Evolutionary conservation across 1,140 invertebrate species (phyloP).

Genomic region (Zaprionus africanus): DNA sequence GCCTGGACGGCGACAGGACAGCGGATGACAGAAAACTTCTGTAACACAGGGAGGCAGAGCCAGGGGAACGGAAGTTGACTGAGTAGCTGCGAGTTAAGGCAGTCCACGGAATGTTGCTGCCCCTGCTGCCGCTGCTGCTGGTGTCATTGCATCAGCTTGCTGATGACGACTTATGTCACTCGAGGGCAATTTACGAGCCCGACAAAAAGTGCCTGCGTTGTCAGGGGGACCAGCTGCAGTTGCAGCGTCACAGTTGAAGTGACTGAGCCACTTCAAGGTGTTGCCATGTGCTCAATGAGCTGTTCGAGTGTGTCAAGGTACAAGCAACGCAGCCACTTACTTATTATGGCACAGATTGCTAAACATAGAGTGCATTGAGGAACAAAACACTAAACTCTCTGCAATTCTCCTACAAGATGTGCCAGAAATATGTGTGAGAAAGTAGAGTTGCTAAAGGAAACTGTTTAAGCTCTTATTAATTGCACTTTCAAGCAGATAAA

Average conservation of each 20-base stretch:
- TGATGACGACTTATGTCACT: conserved; percentile 65
- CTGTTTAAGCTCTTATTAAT: too few species aligned
- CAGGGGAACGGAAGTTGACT: too few species aligned
- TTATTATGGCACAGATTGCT: conserved; percentile 4
- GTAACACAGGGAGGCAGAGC: too few species aligned
- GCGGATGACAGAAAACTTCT: conserved; percentile 18
- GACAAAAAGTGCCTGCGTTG: conserved; percentile 47
- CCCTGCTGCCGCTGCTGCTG: conserved; percentile 2
- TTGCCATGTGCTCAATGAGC: conserved; percentile 18
- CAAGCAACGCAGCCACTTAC: background rate
- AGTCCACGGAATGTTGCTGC: conserved; percentile 8
- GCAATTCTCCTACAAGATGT: too few species aligned
- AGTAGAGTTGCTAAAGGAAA: too few species aligned
- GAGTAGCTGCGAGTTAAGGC: conserved; percentile 1
- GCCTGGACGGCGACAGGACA: conserved; percentile 23
- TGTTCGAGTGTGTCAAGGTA: conserved; percentile 16
- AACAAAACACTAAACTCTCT: too few species aligned
- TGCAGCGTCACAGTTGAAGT: conserved; percentile 25
- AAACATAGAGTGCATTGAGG: conserved; percentile 13
- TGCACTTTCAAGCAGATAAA: background rate
- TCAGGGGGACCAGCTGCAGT: conserved; percentile 13
- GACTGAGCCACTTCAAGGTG: conserved; percentile 12
- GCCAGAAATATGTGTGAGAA: too few species aligned
- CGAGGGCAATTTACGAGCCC: conserved; percentile 64
- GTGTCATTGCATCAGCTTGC: conserved; percentile 5